Percentiles rank a stretch among this genome's conserved stretches.
Conservation (phyloP, 2,888 invertebrate genomes). For the Andrena praecox region DNA sequence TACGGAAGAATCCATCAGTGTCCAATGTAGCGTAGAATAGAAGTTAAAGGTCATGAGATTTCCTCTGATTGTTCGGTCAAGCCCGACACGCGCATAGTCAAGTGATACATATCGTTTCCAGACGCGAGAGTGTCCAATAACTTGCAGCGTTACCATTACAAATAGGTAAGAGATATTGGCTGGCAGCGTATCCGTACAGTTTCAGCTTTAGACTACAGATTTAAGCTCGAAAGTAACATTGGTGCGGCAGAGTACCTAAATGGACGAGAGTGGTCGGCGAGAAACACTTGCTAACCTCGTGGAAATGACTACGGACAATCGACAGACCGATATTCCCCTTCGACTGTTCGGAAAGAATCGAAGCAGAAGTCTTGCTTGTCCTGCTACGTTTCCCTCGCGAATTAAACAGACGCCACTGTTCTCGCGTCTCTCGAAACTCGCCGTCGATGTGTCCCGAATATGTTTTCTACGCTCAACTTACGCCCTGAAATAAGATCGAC, state of each 20-base stretch:
- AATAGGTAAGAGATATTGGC: not conserved
- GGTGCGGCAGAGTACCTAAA: not conserved
- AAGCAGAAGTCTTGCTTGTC: not conserved
- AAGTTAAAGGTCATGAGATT: conserved; percentile 80
- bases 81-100: not conserved
- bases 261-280: not conserved
- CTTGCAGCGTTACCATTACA: not conserved
- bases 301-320: conserved; percentile 10
- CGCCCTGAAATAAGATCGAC: conserved; percentile 38
- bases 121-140: not conserved
- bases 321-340: not conserved
- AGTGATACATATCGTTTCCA: not conserved
- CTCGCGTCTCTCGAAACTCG: not conserved
- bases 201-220: not conserved
- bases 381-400: not conserved
- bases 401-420: conserved; percentile 6
- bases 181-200: conserved; percentile 4
- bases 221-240: not conserved
- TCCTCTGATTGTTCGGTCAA: conserved; percentile 79
- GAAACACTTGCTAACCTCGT: conserved; percentile 17
- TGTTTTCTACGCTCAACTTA: conserved; percentile 29
- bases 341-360: not conserved
- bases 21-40: conserved; percentile 44
- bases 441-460: conserved; percentile 6
- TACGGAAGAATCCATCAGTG: conserved; percentile 38